phyloP scores from a whole-genome alignment of 2,888 invertebrate genomes.

The Cenopis cana region DNA sequence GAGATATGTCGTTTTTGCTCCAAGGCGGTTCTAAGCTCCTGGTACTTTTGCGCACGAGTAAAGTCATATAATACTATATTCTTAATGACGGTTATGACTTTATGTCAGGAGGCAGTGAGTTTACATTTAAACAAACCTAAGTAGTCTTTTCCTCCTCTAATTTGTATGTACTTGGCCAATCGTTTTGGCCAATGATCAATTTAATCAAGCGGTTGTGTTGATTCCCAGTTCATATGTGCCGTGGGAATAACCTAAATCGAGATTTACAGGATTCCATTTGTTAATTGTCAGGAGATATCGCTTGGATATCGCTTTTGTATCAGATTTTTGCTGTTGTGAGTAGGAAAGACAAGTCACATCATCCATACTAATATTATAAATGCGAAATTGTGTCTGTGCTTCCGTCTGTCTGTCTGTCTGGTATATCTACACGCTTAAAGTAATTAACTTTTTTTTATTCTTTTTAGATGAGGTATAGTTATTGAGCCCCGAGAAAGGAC shows the following conservation, averaged over 20 bases:
- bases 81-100: background rate
- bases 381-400: no score
- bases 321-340: no score
- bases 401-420: no score
- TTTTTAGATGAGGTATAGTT: no score
- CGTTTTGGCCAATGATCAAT: conserved; percentile 33
- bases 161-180: conserved; percentile 35
- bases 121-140: conserved; percentile 39
- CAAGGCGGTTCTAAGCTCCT: background rate
- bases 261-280: background rate
- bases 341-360: no score
- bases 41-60: background rate
- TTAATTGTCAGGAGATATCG: background rate
- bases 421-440: no score
- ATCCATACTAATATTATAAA: no score
- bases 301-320: background rate
- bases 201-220: conserved; percentile 24
- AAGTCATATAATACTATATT: background rate
- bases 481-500: no score
- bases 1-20: conserved; percentile 7
- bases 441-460: no score
- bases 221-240: background rate
- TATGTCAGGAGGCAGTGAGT: background rate
- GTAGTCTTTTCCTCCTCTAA: conserved; percentile 41
- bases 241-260: conserved; percentile 8